Evolutionary conservation across 2,888 invertebrate genomes (phyloP), one percentile per base, ranked within the genome.

Genomic region (Adineta ricciae): DNA sequence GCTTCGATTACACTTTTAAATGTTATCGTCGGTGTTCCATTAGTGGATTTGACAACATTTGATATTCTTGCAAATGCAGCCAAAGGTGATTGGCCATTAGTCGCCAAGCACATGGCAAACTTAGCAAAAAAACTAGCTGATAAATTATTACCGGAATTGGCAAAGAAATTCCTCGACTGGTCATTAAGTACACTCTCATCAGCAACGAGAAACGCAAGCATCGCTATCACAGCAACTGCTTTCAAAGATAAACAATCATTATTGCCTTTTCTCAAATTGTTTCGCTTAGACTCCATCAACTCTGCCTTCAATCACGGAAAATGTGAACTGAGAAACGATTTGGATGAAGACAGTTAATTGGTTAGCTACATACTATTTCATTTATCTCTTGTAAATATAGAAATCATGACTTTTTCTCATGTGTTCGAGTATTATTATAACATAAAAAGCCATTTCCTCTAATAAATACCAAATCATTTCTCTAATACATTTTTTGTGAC

Each of bases 41-140:
- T 78, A 78, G 41, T 78, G 24, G 78, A 78, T 78, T 78, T 78
- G n/a, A 41, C 41, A 24, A 41, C 78, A 78, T 38, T 78, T 14
- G 78, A 78, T 78, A 78, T 78, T 7, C 38, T 78, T 24, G 78
- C 78, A 8, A 78, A 78, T 78, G 78, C 78, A 24, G 78, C 41
- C n/a, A 78, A 78, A 78, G 78, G 78, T 41, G 78, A 78, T 38
- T 78, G 78, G 78, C 4, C 14, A 41, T 41, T 41, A 41, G 78
- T 78, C 41, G 78, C 41, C 1, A 78, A 41, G n/a, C 41, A 78
- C 14, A 78, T 78, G 78, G 24, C 41, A 41, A 21, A 2, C n/a
- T 19, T 78, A n/a, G 78, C 78, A 11, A 41, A 24, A 19, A n/a
- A 24, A 78, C 14, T 78, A n/a, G 41, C 78, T 8, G 78, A 78